A percentile compares a stretch with the other conserved stretches of the same genome.
phyloP scores from a whole-genome alignment of 2,113 vertebrate species.

The Chrysochloris asiatica region DNA sequence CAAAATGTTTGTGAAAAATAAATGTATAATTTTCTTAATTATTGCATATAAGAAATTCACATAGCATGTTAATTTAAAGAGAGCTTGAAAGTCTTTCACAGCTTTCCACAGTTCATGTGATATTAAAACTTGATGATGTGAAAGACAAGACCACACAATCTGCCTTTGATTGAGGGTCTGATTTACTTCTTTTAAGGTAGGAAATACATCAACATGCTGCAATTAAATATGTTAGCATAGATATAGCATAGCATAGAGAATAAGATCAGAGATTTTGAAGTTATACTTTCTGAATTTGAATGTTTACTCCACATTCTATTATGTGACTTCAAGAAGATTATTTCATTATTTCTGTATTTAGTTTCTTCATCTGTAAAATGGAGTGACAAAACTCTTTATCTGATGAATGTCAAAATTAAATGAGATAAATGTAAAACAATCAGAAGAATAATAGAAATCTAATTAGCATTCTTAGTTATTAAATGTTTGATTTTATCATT shows the following conservation, averaged over 20 bases:
- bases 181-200: no score
- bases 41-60: conserved; percentile 17
- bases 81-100: background rate
- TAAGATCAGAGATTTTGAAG: background rate
- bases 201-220: background rate
- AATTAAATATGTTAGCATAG: background rate
- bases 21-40: background rate
- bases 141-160: background rate
- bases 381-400: background rate
- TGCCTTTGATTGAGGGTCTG: background rate
- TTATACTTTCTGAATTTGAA: background rate
- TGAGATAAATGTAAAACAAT: no score
- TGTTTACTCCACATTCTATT: background rate
- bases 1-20: conserved; percentile 1
- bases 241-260: background rate
- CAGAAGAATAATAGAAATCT: no score
- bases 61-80: conserved; percentile 55
- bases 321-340: background rate
- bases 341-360: background rate
- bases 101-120: background rate
- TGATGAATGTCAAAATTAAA: no score
- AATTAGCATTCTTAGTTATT: no score
- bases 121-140: background rate
- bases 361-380: background rate
- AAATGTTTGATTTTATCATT: no score